Conservation (phyloP, 1,140 invertebrate genomes). For the Cephus cinctus region DNA sequence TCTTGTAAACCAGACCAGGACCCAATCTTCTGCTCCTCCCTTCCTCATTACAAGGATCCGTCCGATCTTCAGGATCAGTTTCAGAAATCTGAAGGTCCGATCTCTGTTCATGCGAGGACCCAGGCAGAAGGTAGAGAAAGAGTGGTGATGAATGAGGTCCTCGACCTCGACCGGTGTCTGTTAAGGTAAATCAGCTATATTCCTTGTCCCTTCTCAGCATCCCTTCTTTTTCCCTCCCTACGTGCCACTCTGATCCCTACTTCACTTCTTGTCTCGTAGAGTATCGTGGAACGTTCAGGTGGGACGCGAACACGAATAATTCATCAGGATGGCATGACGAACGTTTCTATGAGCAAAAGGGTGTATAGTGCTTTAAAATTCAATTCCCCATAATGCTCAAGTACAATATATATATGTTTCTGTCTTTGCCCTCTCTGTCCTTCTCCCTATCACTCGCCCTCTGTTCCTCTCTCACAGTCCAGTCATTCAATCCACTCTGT, state of each 20-base stretch:
- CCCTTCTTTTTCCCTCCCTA: neutral
- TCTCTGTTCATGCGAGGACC: too few relatives aligned
- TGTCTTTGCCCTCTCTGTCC: neutral
- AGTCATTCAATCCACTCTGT: neutral
- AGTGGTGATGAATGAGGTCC: neutral
- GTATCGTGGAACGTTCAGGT: too few relatives aligned
- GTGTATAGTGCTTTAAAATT: constrained; percentile 36
- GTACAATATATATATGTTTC: neutral
- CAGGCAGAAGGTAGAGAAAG: neutral
- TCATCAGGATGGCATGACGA: constrained; percentile 24
- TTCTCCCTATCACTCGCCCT: neutral
- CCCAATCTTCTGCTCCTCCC: too few relatives aligned
- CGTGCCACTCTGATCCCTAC: neutral
- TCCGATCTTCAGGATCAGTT: too few relatives aligned
- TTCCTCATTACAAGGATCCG: too few relatives aligned
- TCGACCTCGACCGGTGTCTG: neutral
- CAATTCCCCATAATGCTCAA: constrained; percentile 37
- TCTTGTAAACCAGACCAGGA: too few relatives aligned
- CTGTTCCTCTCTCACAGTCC: constrained; percentile 13
- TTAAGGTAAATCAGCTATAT: too few relatives aligned
- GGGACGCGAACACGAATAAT: constrained; percentile 25
- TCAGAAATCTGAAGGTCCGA: too few relatives aligned
- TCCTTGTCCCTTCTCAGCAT: too few relatives aligned
- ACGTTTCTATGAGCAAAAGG: constrained; percentile 32
- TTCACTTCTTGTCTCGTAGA: too few relatives aligned